Evolutionary conservation across 2,113 vertebrate genomes (phyloP).

Genomic region (Setophaga coronata): DNA sequence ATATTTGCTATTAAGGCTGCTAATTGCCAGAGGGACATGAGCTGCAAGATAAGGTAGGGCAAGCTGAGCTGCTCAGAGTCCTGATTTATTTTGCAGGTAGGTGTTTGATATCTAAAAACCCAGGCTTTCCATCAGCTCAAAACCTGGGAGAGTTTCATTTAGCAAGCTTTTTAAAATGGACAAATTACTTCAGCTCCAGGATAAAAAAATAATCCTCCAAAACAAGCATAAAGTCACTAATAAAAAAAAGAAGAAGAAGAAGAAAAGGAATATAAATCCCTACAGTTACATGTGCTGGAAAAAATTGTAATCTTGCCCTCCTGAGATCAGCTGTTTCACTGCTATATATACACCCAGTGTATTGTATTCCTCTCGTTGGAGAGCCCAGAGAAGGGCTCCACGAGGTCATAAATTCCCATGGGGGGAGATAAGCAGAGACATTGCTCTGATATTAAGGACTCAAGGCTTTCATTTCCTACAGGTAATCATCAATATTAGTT

Average conservation of each 20-base stretch:
- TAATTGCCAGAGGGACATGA: background rate
- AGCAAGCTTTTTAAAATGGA: background rate
- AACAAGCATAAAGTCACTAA: background rate
- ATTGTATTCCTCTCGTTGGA: conserved; percentile 38
- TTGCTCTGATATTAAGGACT: background rate
- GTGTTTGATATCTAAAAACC: background rate
- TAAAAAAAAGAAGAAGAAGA: background rate
- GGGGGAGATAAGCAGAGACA: background rate
- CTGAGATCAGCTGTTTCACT: conserved; percentile 56
- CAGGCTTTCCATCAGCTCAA: background rate
- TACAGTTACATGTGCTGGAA: conserved; percentile 55
- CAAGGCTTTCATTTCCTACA: background rate
- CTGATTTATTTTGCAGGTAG: background rate
- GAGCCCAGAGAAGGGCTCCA: conserved; percentile 16
- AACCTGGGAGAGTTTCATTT: background rate
- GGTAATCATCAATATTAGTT: background rate
- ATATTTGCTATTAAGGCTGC: background rate
- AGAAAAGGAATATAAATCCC: background rate
- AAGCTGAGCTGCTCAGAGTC: background rate
- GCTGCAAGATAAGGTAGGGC: background rate
- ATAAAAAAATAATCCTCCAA: background rate
- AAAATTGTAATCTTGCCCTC: conserved; percentile 54
- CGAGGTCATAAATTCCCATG: conserved; percentile 38
- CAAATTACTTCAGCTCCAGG: background rate
- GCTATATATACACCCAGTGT: conserved; percentile 53